A percentile compares a stretch with the other conserved stretches of the same genome.
Evolutionary conservation across 2,113 vertebrate genomes (phyloP).

Genomic region (Entelurus aequoreus): DNA sequence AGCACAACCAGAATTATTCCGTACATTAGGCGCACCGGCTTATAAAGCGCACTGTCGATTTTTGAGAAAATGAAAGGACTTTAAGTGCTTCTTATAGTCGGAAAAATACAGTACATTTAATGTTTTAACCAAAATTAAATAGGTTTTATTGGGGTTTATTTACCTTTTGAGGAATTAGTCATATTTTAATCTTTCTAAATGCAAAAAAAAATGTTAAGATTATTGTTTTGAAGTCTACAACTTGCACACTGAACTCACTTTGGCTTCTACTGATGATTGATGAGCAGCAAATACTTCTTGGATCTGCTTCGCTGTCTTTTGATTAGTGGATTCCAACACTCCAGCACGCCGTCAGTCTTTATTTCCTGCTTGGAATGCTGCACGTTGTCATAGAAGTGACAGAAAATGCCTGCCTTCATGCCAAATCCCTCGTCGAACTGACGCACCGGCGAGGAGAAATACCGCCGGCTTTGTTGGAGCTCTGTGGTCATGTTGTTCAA

Average conservation of each 20-base stretch:
- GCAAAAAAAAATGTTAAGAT: too few relatives aligned
- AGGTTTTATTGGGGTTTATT: too few relatives aligned
- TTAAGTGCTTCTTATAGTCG: too few relatives aligned
- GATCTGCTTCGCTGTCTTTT: constrained; percentile 5
- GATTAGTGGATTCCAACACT: constrained; percentile 3
- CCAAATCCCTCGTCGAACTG: background rate
- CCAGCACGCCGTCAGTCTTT: background rate
- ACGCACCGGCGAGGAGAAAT: background rate
- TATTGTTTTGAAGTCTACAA: background rate
- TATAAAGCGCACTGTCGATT: too few relatives aligned
- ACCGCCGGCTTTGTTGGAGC: background rate
- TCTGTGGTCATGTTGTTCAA: constrained; percentile 46
- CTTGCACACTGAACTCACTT: background rate
- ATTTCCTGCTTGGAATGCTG: constrained; percentile 3
- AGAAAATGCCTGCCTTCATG: background rate
- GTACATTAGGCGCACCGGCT: too few relatives aligned
- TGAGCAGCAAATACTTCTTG: background rate
- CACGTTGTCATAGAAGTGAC: constrained; percentile 2
- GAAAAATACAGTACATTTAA: too few relatives aligned
- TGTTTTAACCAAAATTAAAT: too few relatives aligned
- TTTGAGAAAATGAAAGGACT: too few relatives aligned
- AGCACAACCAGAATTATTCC: too few relatives aligned
- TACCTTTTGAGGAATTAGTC: too few relatives aligned
- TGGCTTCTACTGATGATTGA: background rate
- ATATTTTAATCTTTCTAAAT: too few relatives aligned